Evolutionary conservation across 2,113 vertebrate species (phyloP).

Genomic region (Thamnaconus septentrionalis): DNA sequence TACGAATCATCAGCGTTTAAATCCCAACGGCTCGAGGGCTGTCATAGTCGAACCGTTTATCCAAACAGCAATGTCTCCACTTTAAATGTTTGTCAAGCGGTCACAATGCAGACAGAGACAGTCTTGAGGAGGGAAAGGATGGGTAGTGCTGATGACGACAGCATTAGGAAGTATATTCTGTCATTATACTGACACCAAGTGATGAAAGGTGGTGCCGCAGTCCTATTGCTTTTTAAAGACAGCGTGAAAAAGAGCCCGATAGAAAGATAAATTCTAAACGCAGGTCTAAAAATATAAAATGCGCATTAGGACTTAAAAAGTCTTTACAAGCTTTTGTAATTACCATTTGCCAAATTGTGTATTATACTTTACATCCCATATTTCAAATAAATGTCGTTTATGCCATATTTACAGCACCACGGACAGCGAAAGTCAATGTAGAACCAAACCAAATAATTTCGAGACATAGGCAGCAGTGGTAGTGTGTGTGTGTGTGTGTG

Average conservation of each 20-base stretch:
- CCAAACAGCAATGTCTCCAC: background rate
- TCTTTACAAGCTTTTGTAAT: background rate
- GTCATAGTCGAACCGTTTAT: background rate
- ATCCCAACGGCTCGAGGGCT: background rate
- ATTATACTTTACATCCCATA: no score
- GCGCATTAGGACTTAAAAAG: background rate
- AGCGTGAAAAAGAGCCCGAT: background rate
- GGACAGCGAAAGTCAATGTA: constrained; percentile 5
- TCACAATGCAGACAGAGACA: background rate
- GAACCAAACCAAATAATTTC: no score
- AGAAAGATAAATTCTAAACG: background rate
- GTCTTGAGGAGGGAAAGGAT: background rate
- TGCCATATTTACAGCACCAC: constrained; percentile 13
- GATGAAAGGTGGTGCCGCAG: constrained; percentile 20
- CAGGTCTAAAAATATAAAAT: background rate
- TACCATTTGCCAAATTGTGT: no score
- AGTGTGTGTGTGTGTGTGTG: no score
- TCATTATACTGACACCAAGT: constrained; percentile 56
- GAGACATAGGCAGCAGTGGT: no score
- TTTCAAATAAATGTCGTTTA: no score
- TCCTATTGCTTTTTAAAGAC: background rate
- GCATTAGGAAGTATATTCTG: background rate
- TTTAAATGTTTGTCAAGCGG: background rate
- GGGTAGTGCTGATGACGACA: background rate
- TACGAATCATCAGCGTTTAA: fast-evolving